Conservation (phyloP, 2,888 invertebrate genomes). For the Brenthis daphne region DNA sequence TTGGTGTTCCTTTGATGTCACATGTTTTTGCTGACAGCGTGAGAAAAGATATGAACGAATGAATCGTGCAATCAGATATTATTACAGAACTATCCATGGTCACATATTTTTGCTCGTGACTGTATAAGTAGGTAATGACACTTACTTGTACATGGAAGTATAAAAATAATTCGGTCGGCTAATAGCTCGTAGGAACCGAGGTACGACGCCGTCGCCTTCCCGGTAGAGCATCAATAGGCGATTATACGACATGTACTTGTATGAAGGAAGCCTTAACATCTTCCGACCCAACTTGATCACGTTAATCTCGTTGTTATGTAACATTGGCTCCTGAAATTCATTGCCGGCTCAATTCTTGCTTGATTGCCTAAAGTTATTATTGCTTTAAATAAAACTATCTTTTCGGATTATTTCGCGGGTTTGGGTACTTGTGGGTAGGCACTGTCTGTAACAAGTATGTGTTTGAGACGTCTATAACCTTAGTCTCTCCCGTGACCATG, state of each 20-base stretch:
- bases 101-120: no score
- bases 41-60: no score
- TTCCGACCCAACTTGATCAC: constrained; percentile 60
- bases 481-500: no score
- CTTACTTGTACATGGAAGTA: constrained; percentile 75
- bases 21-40: no score
- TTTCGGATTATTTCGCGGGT: no score
- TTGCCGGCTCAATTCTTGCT: not conserved
- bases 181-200: constrained; percentile 65
- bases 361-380: not conserved
- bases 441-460: no score
- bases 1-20: no score
- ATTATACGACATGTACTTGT: constrained; percentile 67
- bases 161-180: constrained; percentile 69
- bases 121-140: constrained; percentile 13
- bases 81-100: no score
- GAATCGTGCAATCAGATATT: no score
- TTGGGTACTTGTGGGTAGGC: no score
- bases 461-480: no score
- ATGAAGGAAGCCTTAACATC: constrained; percentile 60
- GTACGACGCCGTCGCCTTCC: constrained; percentile 71
- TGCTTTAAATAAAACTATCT: no score
- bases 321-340: constrained; percentile 47
- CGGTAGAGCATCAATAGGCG: constrained; percentile 63
- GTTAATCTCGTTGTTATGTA: constrained; percentile 63